phyloP scores from a whole-genome alignment of 2,888 invertebrate genomes.

The Luffia ferchaultella region DNA sequence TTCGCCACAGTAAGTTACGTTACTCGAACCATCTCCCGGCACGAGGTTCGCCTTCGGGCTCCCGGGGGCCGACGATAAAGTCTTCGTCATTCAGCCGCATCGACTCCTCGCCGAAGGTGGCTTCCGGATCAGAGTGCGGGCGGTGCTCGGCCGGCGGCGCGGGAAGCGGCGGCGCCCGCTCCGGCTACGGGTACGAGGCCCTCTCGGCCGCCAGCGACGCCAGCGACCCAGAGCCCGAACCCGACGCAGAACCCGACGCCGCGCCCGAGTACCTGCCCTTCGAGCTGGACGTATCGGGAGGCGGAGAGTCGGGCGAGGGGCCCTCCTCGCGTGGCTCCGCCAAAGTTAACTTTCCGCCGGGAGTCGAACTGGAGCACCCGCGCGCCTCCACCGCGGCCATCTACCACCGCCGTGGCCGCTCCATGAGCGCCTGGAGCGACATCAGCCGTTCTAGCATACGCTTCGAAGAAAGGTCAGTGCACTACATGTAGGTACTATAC shows the following conservation, averaged over 20 bases:
- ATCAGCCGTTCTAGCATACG: constrained; percentile 85
- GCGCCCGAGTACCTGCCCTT: constrained; percentile 49
- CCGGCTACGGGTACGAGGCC: constrained; percentile 57
- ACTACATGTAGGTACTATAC: not conserved
- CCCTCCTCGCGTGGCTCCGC: constrained; percentile 60
- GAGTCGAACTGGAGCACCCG: constrained; percentile 52
- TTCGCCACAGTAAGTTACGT: constrained; percentile 58
- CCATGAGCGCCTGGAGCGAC: constrained; percentile 90
- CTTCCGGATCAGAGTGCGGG: constrained; percentile 38
- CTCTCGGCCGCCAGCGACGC: constrained; percentile 58
- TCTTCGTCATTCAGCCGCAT: constrained; percentile 58
- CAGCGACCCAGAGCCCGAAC: constrained; percentile 32
- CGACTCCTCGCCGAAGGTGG: constrained; percentile 49
- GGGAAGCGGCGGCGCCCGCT: constrained; percentile 48
- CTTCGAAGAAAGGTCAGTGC: constrained; percentile 75
- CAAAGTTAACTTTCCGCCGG: constrained; percentile 73
- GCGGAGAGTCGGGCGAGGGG: constrained; percentile 46
- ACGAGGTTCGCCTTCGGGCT: constrained; percentile 41
- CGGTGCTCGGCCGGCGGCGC: constrained; percentile 31
- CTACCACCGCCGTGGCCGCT: constrained; percentile 69
- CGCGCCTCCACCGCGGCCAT: constrained; percentile 52
- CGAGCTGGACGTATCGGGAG: constrained; percentile 53
- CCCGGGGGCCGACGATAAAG: constrained; percentile 38
- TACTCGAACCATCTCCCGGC: constrained; percentile 49
- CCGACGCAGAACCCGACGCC: constrained; percentile 42